A percentile compares a stretch with the other conserved stretches of the same genome.
Evolutionary conservation across 2,797 vertebrate species (phyloP).

Genomic region (Cossypha heuglini): DNA sequence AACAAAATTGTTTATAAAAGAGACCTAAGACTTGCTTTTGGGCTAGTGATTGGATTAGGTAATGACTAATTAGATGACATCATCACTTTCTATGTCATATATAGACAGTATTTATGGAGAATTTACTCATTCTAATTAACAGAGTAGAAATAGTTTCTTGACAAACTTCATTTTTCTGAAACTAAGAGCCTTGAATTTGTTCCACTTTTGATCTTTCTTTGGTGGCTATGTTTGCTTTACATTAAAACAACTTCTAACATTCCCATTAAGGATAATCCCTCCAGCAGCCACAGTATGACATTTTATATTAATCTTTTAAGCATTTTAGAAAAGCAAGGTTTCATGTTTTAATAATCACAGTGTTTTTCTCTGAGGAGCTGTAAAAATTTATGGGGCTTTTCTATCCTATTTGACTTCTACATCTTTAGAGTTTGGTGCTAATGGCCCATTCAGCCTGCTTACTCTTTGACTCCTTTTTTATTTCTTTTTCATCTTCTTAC

Average conservation of each 20-base stretch:
- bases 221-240: conserved; percentile 65
- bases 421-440: conserved; percentile 66
- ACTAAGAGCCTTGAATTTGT: conserved; percentile 35
- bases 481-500: conserved; percentile 65
- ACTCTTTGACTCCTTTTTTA: conserved; percentile 45
- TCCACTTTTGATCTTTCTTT: conserved; percentile 65
- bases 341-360: conserved; percentile 72
- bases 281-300: conserved; percentile 60
- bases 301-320: conserved; percentile 72
- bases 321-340: conserved; percentile 68
- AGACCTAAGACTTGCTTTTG: not conserved
- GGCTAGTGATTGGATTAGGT: conserved; percentile 38
- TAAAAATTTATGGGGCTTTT: conserved; percentile 72
- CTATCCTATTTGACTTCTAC: conserved; percentile 71
- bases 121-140: conserved; percentile 45
- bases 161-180: conserved; percentile 56
- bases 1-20: not conserved
- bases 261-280: conserved; percentile 70
- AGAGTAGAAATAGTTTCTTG: conserved; percentile 26
- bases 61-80: conserved; percentile 58
- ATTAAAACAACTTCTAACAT: conserved; percentile 68
- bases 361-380: conserved; percentile 63
- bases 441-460: conserved; percentile 59
- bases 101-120: conserved; percentile 20
- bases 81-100: conserved; percentile 36